Percentiles rank a stretch among this genome's conserved stretches.
Evolutionary conservation across 2,113 vertebrate species (phyloP).

Genomic region (Ibidorhyncha struthersii): DNA sequence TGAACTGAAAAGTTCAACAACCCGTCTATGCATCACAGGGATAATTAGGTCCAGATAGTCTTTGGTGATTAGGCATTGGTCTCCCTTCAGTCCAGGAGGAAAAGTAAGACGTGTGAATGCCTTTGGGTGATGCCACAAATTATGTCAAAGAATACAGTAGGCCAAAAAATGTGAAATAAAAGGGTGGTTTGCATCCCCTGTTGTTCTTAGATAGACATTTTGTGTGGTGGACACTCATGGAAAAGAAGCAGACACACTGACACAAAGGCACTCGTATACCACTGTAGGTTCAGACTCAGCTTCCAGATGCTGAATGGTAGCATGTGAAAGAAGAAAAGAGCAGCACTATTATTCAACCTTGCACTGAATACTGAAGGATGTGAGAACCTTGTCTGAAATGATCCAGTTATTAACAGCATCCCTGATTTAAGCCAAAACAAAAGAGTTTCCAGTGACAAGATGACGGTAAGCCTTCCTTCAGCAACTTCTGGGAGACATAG

Average conservation of each 20-base stretch:
- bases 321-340: neutral
- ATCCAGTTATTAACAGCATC: neutral
- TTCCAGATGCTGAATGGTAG: neutral
- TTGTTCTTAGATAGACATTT: fast-evolving
- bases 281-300: neutral
- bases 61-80: neutral
- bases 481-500: neutral
- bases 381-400: neutral
- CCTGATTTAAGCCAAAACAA: neutral
- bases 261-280: neutral
- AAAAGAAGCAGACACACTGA: neutral
- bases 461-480: neutral
- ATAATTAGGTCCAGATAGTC: neutral
- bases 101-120: neutral
- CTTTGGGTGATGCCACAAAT: neutral
- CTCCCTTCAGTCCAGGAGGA: neutral
- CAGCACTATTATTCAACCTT: neutral
- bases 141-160: neutral
- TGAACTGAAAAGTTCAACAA: neutral
- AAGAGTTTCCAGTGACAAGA: neutral
- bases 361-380: neutral
- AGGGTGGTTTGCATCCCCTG: neutral
- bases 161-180: neutral
- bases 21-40: neutral
- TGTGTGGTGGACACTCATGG: fast-evolving